Base-by-base conservation (phyloP, 2,113 vertebrate genomes). In the Martes martes region DNA sequence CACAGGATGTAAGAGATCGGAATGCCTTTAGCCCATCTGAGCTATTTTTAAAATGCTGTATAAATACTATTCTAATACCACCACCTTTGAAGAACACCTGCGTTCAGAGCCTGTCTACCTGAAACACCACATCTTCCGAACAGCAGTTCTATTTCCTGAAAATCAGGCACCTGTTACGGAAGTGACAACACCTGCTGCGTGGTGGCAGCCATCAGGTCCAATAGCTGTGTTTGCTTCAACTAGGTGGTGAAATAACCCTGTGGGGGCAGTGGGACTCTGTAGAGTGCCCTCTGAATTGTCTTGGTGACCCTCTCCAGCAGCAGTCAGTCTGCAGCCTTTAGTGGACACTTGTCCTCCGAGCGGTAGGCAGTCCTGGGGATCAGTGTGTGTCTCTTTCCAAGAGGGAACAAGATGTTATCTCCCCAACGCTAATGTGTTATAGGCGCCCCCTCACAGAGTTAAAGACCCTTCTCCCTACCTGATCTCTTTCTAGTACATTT, bases 221-320 rank as follows among this genome's bases (percentile, higher is more conserved):
- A 76, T 85, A 95, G 84, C 91, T 96, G 91, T 82, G 65, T 71
- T 55, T 55, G 73, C 59, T 88, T 89, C 71, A 96, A 92, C 84
- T 50, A 0, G 3, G 1, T 0, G 0, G 24, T 52, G 21, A 71
- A 85, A 57, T 11, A 57, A 97, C 84, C 91, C 94, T 76, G 7
- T 13, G 3, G 42, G 74, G 57, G 39, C 83, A 69, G 69, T 4
- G 8, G 86, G 19, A 28, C 89, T 95, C 92, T 87, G 28, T 15
- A 6, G 26, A 92, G 45, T 0, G 2, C 39, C 69, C 39, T 94
- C 45, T 4, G 57, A 79, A 89, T 85, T 5, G 0, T 16, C 24
- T 84, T 9, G 0, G 42, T 24, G 7, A 57, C 50, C 78, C 65
- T 97, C 81, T 91, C 74, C 92, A 88, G 92, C 57, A 67, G 31